Evolutionary conservation across 2,113 vertebrate species (phyloP).

Genomic region (Myotis brandtii): DNA sequence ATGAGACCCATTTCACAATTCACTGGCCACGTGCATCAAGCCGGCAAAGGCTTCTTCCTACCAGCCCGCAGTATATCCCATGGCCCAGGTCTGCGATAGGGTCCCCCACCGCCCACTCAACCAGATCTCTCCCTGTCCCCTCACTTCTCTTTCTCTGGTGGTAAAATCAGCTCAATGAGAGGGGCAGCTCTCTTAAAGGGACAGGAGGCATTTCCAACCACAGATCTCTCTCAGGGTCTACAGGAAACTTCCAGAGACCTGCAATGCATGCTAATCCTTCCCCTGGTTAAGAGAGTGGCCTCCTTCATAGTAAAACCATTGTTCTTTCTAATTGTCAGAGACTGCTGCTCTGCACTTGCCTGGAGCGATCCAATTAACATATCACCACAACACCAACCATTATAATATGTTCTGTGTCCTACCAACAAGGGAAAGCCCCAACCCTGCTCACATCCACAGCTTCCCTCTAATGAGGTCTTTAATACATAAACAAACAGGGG

Average conservation of each 20-base stretch:
- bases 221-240: slow-evolving; percentile 58
- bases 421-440: slow-evolving; percentile 71
- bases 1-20: slow-evolving; percentile 82
- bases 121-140: background rate
- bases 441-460: slow-evolving; percentile 66
- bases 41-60: slow-evolving; percentile 71
- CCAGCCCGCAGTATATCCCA: background rate
- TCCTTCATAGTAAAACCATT: slow-evolving; percentile 78
- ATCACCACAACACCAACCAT: slow-evolving; percentile 83
- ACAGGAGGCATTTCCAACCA: slow-evolving; percentile 57
- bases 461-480: slow-evolving; percentile 69
- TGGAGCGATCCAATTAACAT: slow-evolving; percentile 87
- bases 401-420: slow-evolving; percentile 78
- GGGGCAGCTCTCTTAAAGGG: slow-evolving; percentile 40
- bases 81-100: background rate
- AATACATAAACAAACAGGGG: slow-evolving; percentile 57
- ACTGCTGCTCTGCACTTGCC: slow-evolving; percentile 85
- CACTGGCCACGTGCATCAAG: slow-evolving; percentile 75
- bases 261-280: slow-evolving; percentile 81
- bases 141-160: background rate
- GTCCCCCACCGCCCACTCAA: background rate
- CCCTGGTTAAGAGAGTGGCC: slow-evolving; percentile 60
- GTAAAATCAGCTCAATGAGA: background rate
- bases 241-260: slow-evolving; percentile 71
- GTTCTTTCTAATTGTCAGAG: slow-evolving; percentile 87